A percentile compares a stretch with the other conserved stretches of the same genome.
phyloP scores from a whole-genome alignment of 1,140 invertebrate species.

The Papilio polyxenes region DNA sequence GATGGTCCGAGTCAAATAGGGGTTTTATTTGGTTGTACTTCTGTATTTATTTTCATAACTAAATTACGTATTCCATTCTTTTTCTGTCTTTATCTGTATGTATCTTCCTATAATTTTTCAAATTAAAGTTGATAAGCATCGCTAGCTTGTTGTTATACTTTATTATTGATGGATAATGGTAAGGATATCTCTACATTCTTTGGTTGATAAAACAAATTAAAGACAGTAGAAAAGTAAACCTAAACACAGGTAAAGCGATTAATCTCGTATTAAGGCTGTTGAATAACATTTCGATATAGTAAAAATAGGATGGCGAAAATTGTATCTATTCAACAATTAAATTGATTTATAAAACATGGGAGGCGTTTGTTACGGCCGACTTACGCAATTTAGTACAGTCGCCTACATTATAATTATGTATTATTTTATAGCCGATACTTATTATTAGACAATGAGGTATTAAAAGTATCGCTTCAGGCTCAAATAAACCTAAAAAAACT shows the following conservation, averaged over 20 bases:
- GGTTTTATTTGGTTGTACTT: too few species aligned
- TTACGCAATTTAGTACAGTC: conserved; percentile 17
- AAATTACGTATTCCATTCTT: too few species aligned
- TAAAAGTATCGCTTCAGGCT: background rate
- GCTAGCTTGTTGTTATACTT: too few species aligned
- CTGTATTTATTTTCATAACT: too few species aligned
- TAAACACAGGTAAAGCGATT: background rate
- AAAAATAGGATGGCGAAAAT: conserved; percentile 19
- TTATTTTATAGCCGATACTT: background rate
- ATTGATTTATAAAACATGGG: conserved; percentile 2
- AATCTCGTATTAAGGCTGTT: background rate
- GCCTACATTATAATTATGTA: background rate
- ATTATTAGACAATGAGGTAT: too few species aligned
- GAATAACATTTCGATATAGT: background rate
- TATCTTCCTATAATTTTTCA: too few species aligned
- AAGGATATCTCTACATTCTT: background rate
- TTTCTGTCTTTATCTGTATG: too few species aligned
- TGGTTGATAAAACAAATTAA: conserved; percentile 5
- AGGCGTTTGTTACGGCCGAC: conserved; percentile 10
- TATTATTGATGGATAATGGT: too few species aligned
- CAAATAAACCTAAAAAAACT: background rate
- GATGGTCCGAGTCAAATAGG: too few species aligned
- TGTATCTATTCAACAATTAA: conserved; percentile 15
- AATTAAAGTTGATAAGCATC: too few species aligned
- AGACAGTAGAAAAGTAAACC: background rate